Evolutionary conservation across 1,140 invertebrate species (phyloP).

Genomic region (Drosophila repletoides): DNA sequence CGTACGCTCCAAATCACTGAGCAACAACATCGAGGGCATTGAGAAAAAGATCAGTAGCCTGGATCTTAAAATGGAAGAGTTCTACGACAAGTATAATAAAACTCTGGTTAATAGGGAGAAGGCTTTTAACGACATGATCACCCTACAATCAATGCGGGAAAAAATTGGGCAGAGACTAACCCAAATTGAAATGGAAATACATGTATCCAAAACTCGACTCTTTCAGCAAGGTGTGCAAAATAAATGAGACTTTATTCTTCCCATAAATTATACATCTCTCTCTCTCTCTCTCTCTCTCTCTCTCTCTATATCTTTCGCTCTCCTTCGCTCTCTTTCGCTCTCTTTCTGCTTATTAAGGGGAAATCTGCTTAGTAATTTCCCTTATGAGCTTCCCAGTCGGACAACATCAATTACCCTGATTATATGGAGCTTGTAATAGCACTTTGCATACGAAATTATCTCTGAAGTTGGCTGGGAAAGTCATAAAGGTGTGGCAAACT

Average conservation of each 20-base stretch:
- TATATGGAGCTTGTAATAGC: constrained; percentile 3
- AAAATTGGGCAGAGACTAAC: constrained; percentile 25
- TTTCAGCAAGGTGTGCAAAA: not conserved
- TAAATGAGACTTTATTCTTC: constrained; percentile 21
- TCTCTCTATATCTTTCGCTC: not conserved
- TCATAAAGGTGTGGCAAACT: constrained; percentile 2
- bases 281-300: not conserved
- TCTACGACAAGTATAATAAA: constrained; percentile 13
- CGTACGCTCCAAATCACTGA: not conserved
- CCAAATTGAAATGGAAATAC: constrained; percentile 37
- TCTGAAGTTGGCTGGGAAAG: not conserved
- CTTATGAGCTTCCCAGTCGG: constrained; percentile 10
- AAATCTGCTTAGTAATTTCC: constrained; percentile 11
- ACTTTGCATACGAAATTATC: constrained; percentile 6
- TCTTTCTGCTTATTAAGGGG: not conserved
- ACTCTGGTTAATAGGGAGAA: constrained; percentile 12
- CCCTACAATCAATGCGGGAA: constrained; percentile 22
- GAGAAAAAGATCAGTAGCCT: constrained; percentile 3
- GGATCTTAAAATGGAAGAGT: constrained; percentile 6
- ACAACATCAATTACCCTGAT: constrained; percentile 30
- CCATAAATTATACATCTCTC: constrained; percentile 5
- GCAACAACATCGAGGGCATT: not conserved
- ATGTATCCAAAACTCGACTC: not conserved
- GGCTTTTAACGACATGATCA: constrained; percentile 25
- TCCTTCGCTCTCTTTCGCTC: not conserved